These are phyloP conservation scores for Microctenopoma lineatum DNA, from an alignment of 2,797 vertebrate species.

Conservation along the genomic window DNA sequence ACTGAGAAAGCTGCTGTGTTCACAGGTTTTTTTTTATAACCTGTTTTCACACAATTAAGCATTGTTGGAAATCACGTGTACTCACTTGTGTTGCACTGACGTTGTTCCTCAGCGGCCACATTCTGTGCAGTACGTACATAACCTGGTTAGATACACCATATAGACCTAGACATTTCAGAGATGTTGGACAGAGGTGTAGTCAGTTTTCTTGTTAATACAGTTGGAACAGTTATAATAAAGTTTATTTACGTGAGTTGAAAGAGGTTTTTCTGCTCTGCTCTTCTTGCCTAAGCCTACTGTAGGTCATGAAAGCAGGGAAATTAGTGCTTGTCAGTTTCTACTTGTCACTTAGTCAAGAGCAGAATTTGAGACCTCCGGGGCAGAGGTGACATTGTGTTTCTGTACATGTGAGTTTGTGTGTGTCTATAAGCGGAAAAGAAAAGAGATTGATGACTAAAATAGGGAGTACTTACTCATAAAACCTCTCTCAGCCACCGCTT, in stretches of 20 bases:
- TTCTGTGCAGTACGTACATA: too few relatives aligned
- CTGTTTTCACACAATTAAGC: neutral
- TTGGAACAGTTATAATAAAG: too few relatives aligned
- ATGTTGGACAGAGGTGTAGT: too few relatives aligned
- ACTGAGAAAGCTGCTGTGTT: neutral
- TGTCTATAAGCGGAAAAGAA: neutral
- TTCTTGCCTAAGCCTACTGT: neutral
- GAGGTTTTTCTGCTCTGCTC: neutral
- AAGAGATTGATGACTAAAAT: constrained; percentile 53
- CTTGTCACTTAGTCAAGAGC: constrained; percentile 7
- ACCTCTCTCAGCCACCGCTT: constrained; percentile 20
- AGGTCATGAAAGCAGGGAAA: neutral
- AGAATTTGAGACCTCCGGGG: constrained; percentile 21
- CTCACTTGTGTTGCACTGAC: neutral
- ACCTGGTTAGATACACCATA: too few relatives aligned
- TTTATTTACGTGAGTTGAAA: neutral
- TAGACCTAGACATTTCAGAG: too few relatives aligned
- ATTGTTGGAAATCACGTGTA: too few relatives aligned
- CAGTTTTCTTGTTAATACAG: too few relatives aligned
- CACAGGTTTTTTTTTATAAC: neutral
- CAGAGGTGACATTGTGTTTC: constrained; percentile 53
- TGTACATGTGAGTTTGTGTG: constrained; percentile 5
- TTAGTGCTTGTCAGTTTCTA: neutral
- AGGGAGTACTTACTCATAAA: constrained; percentile 47
- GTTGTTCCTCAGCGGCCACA: neutral